These are phyloP conservation scores for Lineus longissimus DNA, from an alignment of 1,140 invertebrate genomes.

Conservation along the genomic window DNA sequence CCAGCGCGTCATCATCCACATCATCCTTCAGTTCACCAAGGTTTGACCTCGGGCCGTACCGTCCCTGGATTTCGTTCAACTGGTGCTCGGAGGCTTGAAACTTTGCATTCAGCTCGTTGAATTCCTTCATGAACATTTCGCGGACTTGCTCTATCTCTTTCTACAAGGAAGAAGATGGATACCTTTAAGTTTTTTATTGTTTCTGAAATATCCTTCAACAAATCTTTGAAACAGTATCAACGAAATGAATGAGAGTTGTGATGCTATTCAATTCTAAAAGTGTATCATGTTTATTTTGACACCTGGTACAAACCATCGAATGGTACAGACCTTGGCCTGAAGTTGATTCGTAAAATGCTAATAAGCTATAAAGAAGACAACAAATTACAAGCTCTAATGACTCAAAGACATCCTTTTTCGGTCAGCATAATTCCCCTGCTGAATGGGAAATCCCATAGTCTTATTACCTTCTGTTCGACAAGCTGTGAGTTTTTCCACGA, in stretches of 20 bases:
- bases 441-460: no score
- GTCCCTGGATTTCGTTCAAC: constrained; percentile 21
- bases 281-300: no score
- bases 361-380: no score
- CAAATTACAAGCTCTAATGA: no score
- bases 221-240: background rate
- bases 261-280: no score
- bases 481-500: background rate
- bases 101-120: constrained; percentile 38
- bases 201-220: background rate
- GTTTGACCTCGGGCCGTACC: constrained; percentile 27
- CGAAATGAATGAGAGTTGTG: background rate
- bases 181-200: constrained; percentile 12
- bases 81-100: constrained; percentile 32
- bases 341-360: no score
- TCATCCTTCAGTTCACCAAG: constrained; percentile 41
- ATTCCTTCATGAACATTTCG: constrained; percentile 41
- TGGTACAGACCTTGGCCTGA: no score
- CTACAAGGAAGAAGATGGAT: constrained; percentile 20
- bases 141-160: constrained; percentile 36
- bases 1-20: constrained; percentile 34
- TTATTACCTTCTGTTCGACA: background rate
- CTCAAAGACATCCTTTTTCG: no score
- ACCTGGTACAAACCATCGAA: no score
- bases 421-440: no score